Percentiles rank a stretch among this genome's conserved stretches.
These are phyloP conservation scores for Dasysyrphus albostriatus DNA, from an alignment of 2,888 invertebrate species.

Conservation along the genomic window DNA sequence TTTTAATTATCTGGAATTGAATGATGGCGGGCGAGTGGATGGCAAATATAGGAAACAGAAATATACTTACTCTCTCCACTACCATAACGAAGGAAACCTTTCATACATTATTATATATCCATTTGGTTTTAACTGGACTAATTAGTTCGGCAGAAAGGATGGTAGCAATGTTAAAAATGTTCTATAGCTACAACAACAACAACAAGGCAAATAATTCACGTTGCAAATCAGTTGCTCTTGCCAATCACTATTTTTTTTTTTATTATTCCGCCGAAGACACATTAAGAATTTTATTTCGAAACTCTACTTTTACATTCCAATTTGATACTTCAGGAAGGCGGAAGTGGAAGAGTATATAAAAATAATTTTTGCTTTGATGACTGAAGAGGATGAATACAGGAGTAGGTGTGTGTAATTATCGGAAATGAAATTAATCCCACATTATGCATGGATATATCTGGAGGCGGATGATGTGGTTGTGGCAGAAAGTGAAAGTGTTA, in stretches of 20 bases:
- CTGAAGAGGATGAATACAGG: not conserved
- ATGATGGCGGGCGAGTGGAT: not conserved
- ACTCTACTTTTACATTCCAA: not conserved
- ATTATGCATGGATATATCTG: not conserved
- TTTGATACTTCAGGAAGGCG: constrained; percentile 21
- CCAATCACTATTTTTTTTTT: not conserved
- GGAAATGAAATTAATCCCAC: constrained; percentile 54
- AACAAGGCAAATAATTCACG: not conserved
- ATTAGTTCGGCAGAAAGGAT: constrained; percentile 8
- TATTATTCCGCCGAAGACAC: not conserved
- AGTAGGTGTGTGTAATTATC: constrained; percentile 45
- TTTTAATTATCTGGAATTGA: constrained; percentile 55
- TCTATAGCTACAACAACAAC: not conserved
- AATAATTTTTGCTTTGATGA: constrained; percentile 28
- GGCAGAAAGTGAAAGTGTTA: not conserved
- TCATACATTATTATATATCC: not conserved
- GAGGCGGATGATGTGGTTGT: constrained; percentile 13
- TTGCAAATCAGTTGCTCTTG: constrained; percentile 20
- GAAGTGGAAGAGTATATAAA: not conserved
- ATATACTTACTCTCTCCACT: not conserved
- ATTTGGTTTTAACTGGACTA: constrained; percentile 36
- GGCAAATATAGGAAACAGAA: too few species aligned
- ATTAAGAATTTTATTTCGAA: not conserved
- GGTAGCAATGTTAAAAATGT: not conserved
- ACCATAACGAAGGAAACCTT: not conserved